Conservation (phyloP, 2,797 vertebrate species). For the Rallus crepitans region DNA sequence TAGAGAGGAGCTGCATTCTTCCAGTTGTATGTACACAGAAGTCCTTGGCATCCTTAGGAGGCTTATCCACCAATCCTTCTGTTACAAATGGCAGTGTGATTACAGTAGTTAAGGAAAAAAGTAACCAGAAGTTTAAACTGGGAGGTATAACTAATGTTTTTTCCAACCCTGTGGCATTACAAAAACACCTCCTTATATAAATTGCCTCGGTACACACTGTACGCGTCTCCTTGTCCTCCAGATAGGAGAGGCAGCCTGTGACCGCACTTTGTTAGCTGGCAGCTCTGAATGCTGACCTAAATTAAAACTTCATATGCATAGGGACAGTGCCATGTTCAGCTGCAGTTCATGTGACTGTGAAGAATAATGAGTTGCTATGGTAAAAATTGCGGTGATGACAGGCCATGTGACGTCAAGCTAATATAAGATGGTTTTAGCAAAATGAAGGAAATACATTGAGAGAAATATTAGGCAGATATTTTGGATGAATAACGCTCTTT, state of each 20-base stretch:
- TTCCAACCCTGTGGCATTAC: neutral
- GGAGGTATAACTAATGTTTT: neutral
- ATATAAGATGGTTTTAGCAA: conserved; percentile 9
- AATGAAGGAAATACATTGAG: conserved; percentile 22
- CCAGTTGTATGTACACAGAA: accelerated
- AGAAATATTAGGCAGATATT: conserved; percentile 33
- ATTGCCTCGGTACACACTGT: neutral
- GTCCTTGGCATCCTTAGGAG: neutral
- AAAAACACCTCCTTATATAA: neutral
- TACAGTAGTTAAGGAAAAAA: neutral
- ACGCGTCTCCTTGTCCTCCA: neutral
- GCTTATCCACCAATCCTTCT: neutral
- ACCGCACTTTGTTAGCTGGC: conserved; percentile 28
- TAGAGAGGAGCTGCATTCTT: neutral
- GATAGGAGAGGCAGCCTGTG: neutral
- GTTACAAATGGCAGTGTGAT: neutral
- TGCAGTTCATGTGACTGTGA: conserved; percentile 21
- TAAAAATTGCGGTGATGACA: conserved; percentile 45
- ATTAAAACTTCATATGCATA: conserved; percentile 75
- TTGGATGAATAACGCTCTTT: conserved; percentile 10
- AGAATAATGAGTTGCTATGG: conserved; percentile 77
- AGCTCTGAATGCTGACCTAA: conserved; percentile 62
- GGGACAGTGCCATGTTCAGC: conserved; percentile 43
- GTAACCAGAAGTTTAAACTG: neutral
- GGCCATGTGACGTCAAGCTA: conserved; percentile 47